Percentiles rank a stretch among this genome's conserved stretches.
Conservation (phyloP, 1,140 invertebrate genomes). For the Oscheius sp. region DNA sequence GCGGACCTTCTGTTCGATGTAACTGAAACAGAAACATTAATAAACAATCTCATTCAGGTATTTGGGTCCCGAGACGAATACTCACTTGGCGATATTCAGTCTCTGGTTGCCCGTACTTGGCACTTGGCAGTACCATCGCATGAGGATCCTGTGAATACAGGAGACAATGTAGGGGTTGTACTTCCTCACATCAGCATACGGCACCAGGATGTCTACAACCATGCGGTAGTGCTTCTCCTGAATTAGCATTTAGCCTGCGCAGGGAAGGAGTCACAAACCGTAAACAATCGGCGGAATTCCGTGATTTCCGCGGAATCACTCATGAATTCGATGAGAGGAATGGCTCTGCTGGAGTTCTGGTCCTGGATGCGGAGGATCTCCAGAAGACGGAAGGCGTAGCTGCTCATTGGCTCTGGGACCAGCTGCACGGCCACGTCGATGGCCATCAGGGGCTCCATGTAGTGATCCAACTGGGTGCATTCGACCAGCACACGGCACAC, state of each 20-base stretch:
- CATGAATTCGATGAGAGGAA: slow-evolving; percentile 3
- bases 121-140: slow-evolving; percentile 23
- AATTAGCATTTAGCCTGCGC: neutral
- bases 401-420: slow-evolving; percentile 8
- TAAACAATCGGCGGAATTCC: slow-evolving; percentile 22
- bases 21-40: slow-evolving; percentile 4
- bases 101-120: neutral
- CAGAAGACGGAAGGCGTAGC: neutral
- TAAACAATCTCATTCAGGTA: neutral
- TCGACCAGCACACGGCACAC: slow-evolving; percentile 3
- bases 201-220: slow-evolving; percentile 19
- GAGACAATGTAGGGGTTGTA: slow-evolving; percentile 34
- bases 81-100: slow-evolving; percentile 9
- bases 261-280: neutral
- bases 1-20: neutral
- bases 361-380: neutral
- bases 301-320: slow-evolving; percentile 3
- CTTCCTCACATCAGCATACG: slow-evolving; percentile 13
- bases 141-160: slow-evolving; percentile 22
- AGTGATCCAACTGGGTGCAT: neutral
- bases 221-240: slow-evolving; percentile 1
- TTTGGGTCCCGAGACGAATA: too few relatives aligned
- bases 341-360: neutral
- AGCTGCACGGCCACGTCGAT: slow-evolving; percentile 12
- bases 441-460: neutral